Conservation (phyloP, 92 coral and sea anemone genomes). For the Bergia puertoricense region DNA sequence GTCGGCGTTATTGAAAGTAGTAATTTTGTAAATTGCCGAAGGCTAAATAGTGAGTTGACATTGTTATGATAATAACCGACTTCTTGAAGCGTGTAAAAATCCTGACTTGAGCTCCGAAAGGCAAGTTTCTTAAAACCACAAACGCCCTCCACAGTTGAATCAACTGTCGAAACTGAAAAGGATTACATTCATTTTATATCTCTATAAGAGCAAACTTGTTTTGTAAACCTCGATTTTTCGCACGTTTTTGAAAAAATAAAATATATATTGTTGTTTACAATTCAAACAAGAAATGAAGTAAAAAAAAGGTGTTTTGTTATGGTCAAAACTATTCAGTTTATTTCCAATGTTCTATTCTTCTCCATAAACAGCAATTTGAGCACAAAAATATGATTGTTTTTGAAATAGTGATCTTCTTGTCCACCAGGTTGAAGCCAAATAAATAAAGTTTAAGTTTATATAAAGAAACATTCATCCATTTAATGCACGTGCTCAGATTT, state of each 20-base stretch:
- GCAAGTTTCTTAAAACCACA: background rate
- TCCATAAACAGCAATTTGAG: background rate
- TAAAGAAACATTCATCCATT: too few relatives aligned
- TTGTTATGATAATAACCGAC: conserved; percentile 30
- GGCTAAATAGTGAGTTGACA: conserved; percentile 24
- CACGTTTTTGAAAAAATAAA: background rate
- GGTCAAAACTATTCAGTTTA: background rate
- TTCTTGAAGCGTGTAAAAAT: conserved; percentile 28
- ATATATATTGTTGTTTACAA: background rate
- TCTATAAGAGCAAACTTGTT: background rate
- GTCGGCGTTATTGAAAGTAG: conserved; percentile 23
- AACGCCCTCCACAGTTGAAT: too few relatives aligned
- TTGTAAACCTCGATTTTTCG: background rate
- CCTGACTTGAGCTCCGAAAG: conserved; percentile 20
- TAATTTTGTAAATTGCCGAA: conserved; percentile 6
- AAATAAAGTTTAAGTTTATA: too few relatives aligned
- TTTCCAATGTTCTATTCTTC: background rate
- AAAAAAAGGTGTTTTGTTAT: background rate
- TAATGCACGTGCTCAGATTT: too few relatives aligned
- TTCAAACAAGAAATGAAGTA: background rate
- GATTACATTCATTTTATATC: background rate
- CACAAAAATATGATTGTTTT: too few relatives aligned
- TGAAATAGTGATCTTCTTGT: too few relatives aligned
- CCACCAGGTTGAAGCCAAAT: too few relatives aligned
- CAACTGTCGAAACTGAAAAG: background rate